These are phyloP conservation scores for Brenthis hecate DNA, from an alignment of 2,888 invertebrate species.

Conservation along the genomic window DNA sequence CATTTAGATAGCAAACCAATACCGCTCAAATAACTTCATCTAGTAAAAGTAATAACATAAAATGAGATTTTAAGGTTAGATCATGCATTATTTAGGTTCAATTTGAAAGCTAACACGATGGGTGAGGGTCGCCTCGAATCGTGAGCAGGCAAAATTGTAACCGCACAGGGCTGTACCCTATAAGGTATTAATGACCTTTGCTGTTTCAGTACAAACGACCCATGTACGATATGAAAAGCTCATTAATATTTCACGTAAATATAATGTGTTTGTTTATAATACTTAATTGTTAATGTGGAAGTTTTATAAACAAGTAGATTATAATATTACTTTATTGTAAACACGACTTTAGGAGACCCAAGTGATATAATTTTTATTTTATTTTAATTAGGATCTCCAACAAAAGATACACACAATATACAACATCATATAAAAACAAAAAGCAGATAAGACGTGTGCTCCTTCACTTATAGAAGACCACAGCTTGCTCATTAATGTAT, in stretches of 20 bases:
- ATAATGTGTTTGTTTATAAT: constrained; percentile 35
- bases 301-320: not conserved
- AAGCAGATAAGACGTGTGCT: too few species aligned
- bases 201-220: constrained; percentile 45
- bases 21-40: constrained; percentile 41
- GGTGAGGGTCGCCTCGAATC: constrained; percentile 60
- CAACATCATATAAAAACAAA: too few species aligned
- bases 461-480: too few species aligned
- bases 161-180: constrained; percentile 55
- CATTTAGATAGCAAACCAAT: constrained; percentile 44
- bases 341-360: not conserved
- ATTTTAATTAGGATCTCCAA: too few species aligned
- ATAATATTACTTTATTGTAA: too few species aligned
- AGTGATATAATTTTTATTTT: too few species aligned
- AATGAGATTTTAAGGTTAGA: constrained; percentile 59
- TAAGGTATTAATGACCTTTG: constrained; percentile 66
- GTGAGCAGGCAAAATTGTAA: constrained; percentile 70
- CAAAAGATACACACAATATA: too few species aligned
- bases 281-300: not conserved
- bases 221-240: constrained; percentile 55
- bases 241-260: constrained; percentile 53
- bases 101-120: constrained; percentile 71
- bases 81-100: constrained; percentile 71
- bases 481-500: too few species aligned
- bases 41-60: constrained; percentile 47